Conservation (phyloP, 2,888 invertebrate species). For the Proisotoma minuta region DNA sequence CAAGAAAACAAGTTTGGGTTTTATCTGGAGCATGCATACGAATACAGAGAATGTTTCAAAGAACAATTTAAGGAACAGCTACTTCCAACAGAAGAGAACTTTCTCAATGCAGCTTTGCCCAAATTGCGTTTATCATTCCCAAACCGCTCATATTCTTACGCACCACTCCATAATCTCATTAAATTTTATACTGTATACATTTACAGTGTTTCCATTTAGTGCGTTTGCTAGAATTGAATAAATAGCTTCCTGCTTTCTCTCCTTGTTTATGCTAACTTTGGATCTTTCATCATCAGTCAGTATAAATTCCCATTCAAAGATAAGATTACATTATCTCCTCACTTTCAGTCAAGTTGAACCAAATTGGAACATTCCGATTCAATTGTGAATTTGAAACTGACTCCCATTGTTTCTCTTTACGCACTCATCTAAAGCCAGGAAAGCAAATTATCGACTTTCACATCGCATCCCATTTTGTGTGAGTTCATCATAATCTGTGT, state of each 20-base stretch:
- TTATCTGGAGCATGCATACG: too few species aligned
- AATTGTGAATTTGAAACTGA: background rate
- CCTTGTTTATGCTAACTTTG: background rate
- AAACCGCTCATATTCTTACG: background rate
- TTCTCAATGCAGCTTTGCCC: too few species aligned
- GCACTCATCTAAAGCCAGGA: background rate
- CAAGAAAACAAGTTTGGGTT: too few species aligned
- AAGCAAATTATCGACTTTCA: background rate
- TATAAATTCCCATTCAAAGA: background rate
- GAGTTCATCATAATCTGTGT: too few species aligned
- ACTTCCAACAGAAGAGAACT: too few species aligned
- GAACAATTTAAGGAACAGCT: too few species aligned
- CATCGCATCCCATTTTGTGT: background rate
- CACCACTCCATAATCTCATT: conserved; percentile 16
- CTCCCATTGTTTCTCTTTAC: background rate
- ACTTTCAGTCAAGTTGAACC: background rate
- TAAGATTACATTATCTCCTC: background rate
- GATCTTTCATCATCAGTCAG: background rate
- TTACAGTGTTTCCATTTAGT: background rate
- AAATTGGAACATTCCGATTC: background rate
- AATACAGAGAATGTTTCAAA: too few species aligned
- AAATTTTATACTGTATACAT: background rate
- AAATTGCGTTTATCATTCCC: background rate
- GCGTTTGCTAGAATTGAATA: background rate
- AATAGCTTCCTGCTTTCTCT: background rate